phyloP scores from a whole-genome alignment of 1,140 invertebrate species.

The Pogonomyrmex californicus region DNA sequence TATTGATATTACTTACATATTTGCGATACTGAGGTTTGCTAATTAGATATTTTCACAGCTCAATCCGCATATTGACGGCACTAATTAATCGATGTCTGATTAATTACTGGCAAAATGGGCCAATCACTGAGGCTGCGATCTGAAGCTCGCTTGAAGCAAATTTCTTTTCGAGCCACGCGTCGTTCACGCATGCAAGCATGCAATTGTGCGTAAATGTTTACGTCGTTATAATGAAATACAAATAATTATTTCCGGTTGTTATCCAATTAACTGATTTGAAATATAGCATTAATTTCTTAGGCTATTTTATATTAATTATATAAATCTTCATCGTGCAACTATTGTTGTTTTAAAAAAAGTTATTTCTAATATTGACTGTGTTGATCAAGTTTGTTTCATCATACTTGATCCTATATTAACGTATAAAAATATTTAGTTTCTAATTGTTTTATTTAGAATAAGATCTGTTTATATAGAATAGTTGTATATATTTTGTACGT shows the following conservation, averaged over 20 bases:
- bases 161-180: conserved; percentile 71
- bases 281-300: not conserved
- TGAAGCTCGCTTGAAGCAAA: conserved; percentile 56
- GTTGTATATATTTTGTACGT: conserved; percentile 74
- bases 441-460: conserved; percentile 58
- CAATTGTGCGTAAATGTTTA: conserved; percentile 69
- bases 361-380: not conserved
- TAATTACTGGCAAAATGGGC: conserved; percentile 66
- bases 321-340: conserved; percentile 55
- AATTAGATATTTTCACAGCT: conserved; percentile 36
- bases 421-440: not conserved
- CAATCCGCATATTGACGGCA: conserved; percentile 45
- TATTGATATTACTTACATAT: not conserved
- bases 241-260: conserved; percentile 78
- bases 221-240: conserved; percentile 75
- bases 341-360: conserved; percentile 53
- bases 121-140: conserved; percentile 51
- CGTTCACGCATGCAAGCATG: conserved; percentile 58
- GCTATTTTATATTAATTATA: conserved; percentile 53
- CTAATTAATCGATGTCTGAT: conserved; percentile 65
- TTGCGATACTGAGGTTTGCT: not conserved
- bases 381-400: conserved; percentile 21
- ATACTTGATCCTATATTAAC: not conserved
- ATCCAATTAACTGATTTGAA: conserved; percentile 60
- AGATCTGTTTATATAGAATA: conserved; percentile 64